Evolutionary conservation across 2,888 invertebrate genomes (phyloP).

Genomic region (Dicranocentrus wangi): DNA sequence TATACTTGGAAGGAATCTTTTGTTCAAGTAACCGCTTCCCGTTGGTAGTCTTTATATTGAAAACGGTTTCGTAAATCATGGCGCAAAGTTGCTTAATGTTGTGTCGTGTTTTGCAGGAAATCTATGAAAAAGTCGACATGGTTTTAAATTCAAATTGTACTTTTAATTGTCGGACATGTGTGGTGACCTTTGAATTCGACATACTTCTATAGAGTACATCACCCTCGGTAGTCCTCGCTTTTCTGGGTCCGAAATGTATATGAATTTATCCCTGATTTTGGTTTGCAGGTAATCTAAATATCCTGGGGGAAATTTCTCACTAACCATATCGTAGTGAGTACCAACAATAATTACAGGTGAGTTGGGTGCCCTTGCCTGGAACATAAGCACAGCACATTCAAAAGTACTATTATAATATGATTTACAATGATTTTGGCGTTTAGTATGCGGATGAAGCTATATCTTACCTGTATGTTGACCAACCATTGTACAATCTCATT

Average conservation of each 20-base stretch:
- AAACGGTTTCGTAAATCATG: constrained; percentile 93
- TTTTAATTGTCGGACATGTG: no score
- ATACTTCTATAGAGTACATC: constrained; percentile 91
- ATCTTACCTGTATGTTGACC: constrained; percentile 93
- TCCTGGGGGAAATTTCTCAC: constrained; percentile 78
- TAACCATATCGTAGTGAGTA: constrained; percentile 93
- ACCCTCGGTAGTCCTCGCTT: constrained; percentile 95
- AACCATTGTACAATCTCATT: constrained; percentile 95
- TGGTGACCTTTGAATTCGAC: no score
- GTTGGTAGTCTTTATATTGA: constrained; percentile 91
- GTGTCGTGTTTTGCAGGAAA: constrained; percentile 85
- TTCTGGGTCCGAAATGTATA: constrained; percentile 95
- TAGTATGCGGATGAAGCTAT: no score
- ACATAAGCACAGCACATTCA: constrained; percentile 72
- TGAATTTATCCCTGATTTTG: constrained; percentile 87
- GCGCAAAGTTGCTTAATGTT: constrained; percentile 92
- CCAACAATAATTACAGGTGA: constrained; percentile 97
- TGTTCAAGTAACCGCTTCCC: constrained; percentile 93
- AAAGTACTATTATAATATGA: neutral
- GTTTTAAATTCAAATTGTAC: no score
- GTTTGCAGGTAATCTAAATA: constrained; percentile 88
- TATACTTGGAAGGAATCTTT: constrained; percentile 95
- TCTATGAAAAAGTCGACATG: constrained; percentile 55
- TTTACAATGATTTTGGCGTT: neutral
- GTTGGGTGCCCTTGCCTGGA: constrained; percentile 92